A percentile compares a stretch with the other conserved stretches of the same genome.
phyloP scores from a whole-genome alignment of 2,113 vertebrate species.

The Manacus vitellinus region DNA sequence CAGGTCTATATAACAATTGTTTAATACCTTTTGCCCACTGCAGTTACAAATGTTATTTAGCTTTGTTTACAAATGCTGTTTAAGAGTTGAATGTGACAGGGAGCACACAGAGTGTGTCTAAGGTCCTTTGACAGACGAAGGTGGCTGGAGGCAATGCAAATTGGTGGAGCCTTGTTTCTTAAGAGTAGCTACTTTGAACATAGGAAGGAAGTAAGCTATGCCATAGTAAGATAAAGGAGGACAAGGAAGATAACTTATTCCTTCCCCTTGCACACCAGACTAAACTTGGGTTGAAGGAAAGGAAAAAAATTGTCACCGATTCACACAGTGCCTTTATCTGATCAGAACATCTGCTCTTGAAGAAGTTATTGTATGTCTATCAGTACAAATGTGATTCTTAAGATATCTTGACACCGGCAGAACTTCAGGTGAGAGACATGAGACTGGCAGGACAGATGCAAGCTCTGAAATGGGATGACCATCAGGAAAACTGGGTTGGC shows the following conservation, averaged over 20 bases:
- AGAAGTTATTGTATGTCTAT: background rate
- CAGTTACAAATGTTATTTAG: background rate
- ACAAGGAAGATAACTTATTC: background rate
- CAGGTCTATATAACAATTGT: background rate
- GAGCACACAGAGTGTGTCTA: background rate
- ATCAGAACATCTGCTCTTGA: background rate
- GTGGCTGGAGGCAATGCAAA: background rate
- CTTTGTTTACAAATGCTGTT: background rate
- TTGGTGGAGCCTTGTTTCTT: background rate
- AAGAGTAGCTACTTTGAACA: background rate
- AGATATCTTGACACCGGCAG: background rate
- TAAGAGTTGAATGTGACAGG: background rate
- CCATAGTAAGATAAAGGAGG: background rate
- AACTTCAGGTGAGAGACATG: background rate
- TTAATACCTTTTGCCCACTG: background rate
- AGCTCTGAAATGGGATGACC: background rate
- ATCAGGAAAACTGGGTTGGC: background rate
- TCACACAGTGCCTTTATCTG: background rate
- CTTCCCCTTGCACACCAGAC: background rate
- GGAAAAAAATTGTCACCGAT: background rate
- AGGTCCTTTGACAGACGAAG: background rate
- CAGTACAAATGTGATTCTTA: background rate
- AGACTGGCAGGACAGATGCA: background rate
- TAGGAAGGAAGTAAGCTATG: background rate
- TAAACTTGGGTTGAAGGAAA: background rate